These are phyloP conservation scores for Eugnorisma glareosa DNA, from an alignment of 2,888 invertebrate genomes.

Conservation along the genomic window DNA sequence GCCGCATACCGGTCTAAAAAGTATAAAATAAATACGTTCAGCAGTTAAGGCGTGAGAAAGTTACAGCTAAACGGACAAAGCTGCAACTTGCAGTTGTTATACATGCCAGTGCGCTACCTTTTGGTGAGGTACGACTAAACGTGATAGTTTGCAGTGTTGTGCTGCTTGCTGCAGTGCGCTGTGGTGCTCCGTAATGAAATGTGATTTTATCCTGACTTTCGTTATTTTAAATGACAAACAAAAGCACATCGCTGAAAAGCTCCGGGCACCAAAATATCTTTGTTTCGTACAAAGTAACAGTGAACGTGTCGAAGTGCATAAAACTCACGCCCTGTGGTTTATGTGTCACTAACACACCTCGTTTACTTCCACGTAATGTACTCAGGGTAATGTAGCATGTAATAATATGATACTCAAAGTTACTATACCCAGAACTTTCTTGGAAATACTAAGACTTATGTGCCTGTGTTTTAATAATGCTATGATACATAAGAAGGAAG, in stretches of 20 bases:
- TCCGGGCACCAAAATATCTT: background rate
- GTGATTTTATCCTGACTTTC: background rate
- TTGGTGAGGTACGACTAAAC: background rate
- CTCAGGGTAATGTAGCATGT: background rate
- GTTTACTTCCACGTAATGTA: conserved; percentile 1
- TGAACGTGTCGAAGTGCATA: conserved; percentile 14
- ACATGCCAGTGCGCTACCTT: background rate
- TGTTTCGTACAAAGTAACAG: background rate
- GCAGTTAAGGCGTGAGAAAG: background rate
- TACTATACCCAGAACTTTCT: background rate
- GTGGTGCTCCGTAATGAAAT: background rate
- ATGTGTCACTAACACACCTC: conserved; percentile 15
- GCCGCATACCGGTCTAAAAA: no score
- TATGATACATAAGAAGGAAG: background rate
- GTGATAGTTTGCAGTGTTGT: background rate
- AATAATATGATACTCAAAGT: background rate
- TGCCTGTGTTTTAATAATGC: background rate
- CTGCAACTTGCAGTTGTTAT: background rate
- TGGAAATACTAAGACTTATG: background rate
- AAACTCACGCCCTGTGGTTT: conserved; percentile 13
- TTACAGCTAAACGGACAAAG: background rate
- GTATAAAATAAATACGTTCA: no score
- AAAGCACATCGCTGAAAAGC: background rate
- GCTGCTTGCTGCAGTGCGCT: background rate
- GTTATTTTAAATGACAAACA: background rate